These are phyloP conservation scores for Prosapia bicincta DNA, from an alignment of 2,888 invertebrate genomes.

Conservation along the genomic window DNA sequence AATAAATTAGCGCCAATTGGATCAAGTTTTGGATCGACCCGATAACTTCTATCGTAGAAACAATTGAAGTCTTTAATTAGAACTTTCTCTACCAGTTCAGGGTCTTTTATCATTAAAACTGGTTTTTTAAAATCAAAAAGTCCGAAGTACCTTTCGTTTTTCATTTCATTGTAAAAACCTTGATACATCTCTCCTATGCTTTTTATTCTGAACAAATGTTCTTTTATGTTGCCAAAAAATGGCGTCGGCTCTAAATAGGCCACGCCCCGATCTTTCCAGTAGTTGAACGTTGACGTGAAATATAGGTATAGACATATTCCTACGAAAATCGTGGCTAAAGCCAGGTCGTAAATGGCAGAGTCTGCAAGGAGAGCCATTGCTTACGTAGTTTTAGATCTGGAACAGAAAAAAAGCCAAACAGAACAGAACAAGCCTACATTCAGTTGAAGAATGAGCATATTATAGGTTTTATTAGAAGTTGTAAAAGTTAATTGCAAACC, in stretches of 20 bases:
- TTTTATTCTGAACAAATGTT: conserved; percentile 20
- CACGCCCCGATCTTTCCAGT: conserved; percentile 44
- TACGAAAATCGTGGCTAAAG: not conserved
- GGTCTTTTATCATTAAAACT: conserved; percentile 16
- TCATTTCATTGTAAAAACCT: conserved; percentile 13
- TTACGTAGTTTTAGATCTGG: too few species aligned
- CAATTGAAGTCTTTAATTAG: conserved; percentile 35
- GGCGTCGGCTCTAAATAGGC: conserved; percentile 44
- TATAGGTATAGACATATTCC: conserved; percentile 4
- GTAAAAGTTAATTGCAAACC: too few species aligned
- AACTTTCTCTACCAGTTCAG: too few species aligned
- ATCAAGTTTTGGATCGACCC: conserved; percentile 27
- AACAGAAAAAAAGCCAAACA: too few species aligned
- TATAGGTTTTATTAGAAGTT: too few species aligned
- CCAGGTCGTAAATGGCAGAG: not conserved
- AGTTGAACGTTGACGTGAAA: too few species aligned
- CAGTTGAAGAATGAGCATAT: too few species aligned
- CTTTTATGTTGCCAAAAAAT: conserved; percentile 46
- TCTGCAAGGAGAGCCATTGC: not conserved
- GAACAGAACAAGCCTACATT: too few species aligned
- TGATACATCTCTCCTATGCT: not conserved
- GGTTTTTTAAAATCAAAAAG: conserved; percentile 14
- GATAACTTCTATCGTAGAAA: conserved; percentile 31
- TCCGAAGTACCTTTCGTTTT: conserved; percentile 9
- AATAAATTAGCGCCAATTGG: conserved; percentile 34